These are phyloP conservation scores for Drosophila ercepeae DNA, from an alignment of 1,140 invertebrate genomes.

Conservation along the genomic window DNA sequence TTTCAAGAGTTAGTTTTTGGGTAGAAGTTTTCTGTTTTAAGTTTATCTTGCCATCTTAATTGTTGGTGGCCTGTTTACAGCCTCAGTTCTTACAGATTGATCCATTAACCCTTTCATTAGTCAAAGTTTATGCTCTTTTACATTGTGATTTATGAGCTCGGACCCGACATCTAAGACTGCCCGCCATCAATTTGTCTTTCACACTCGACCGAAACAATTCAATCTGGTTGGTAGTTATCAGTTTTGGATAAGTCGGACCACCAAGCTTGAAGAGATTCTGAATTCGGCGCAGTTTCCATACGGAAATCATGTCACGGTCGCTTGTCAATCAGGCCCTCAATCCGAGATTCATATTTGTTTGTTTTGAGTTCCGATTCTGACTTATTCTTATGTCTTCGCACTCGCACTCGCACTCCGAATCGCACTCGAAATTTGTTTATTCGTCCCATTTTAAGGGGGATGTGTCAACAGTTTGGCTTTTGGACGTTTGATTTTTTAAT, in stretches of 20 bases:
- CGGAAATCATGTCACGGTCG: slow-evolving; percentile 66
- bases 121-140: slow-evolving; percentile 37
- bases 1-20: too few species aligned
- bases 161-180: slow-evolving; percentile 28
- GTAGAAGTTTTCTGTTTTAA: neutral
- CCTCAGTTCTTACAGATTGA: slow-evolving; percentile 22
- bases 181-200: slow-evolving; percentile 49
- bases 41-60: neutral
- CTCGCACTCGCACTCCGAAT: slow-evolving; percentile 51
- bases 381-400: slow-evolving; percentile 63
- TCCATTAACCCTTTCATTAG: slow-evolving; percentile 58
- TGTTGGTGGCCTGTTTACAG: slow-evolving; percentile 3
- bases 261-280: slow-evolving; percentile 16
- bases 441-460: slow-evolving; percentile 41
- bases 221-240: slow-evolving; percentile 41
- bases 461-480: slow-evolving; percentile 57
- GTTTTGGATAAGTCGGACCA: slow-evolving; percentile 47
- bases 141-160: slow-evolving; percentile 50
- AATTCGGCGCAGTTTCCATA: slow-evolving; percentile 24
- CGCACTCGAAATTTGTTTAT: slow-evolving; percentile 56
- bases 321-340: slow-evolving; percentile 47
- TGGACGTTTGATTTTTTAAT: slow-evolving; percentile 56
- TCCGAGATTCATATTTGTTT: slow-evolving; percentile 49
- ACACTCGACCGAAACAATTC: slow-evolving; percentile 35
- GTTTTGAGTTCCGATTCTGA: slow-evolving; percentile 35